Percentiles rank a stretch among this genome's conserved stretches.
phyloP scores from a whole-genome alignment of 2,888 invertebrate species.

The Parthenolecanium corni region DNA sequence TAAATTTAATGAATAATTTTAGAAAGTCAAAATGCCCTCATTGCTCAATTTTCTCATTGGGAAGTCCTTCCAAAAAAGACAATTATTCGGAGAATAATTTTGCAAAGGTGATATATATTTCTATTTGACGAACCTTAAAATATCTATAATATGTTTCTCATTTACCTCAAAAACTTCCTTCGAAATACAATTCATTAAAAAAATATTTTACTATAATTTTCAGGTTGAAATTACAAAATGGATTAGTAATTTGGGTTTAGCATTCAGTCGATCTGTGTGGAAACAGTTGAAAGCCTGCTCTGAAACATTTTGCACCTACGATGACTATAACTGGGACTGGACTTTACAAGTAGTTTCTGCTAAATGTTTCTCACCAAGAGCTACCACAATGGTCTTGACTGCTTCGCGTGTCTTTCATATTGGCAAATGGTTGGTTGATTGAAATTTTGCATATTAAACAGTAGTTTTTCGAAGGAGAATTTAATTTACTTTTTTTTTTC shows the following conservation, averaged over 20 bases:
- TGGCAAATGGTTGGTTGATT: constrained; percentile 77
- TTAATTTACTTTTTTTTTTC: too few relatives aligned
- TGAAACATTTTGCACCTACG: constrained; percentile 83
- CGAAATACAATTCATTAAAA: too few relatives aligned
- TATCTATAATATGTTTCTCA: too few relatives aligned
- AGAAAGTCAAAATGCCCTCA: constrained; percentile 68
- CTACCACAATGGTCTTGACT: constrained; percentile 78
- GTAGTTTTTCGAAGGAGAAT: too few relatives aligned
- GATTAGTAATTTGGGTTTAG: constrained; percentile 99
- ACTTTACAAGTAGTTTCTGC: constrained; percentile 84
- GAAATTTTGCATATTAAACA: too few relatives aligned
- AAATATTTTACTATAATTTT: not conserved
- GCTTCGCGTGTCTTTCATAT: constrained; percentile 96
- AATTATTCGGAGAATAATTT: constrained; percentile 69
- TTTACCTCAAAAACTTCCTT: too few relatives aligned
- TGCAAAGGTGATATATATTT: constrained; percentile 46
- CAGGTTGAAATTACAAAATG: constrained; percentile 85
- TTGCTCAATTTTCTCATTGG: constrained; percentile 84
- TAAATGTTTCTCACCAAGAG: constrained; percentile 59
- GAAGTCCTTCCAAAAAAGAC: constrained; percentile 86
- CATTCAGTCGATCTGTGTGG: constrained; percentile 83
- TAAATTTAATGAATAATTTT: constrained; percentile 65
- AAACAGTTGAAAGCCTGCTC: constrained; percentile 65
- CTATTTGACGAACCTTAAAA: too few relatives aligned
- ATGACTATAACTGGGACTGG: constrained; percentile 99